Conservation (phyloP, 2,888 invertebrate genomes). For the Galeruca laticollis region DNA sequence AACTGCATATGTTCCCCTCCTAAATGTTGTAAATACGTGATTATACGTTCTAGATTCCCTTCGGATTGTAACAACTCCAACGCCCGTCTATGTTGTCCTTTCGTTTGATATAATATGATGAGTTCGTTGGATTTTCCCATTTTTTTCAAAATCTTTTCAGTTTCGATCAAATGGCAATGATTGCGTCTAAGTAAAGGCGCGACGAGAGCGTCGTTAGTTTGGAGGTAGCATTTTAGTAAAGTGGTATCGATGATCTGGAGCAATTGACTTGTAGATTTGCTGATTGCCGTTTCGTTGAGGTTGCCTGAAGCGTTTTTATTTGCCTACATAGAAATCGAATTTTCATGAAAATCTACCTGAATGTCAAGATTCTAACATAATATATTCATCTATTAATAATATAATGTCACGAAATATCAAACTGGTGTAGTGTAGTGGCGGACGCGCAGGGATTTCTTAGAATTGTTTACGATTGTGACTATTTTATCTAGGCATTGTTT, state of each 20-base stretch:
- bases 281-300: constrained; percentile 65
- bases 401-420: too few relatives aligned
- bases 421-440: too few relatives aligned
- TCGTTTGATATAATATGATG: constrained; percentile 95
- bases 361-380: too few relatives aligned
- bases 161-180: constrained; percentile 93
- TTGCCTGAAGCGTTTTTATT: constrained; percentile 60
- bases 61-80: constrained; percentile 85
- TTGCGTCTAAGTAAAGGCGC: constrained; percentile 91
- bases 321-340: constrained; percentile 51
- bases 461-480: too few relatives aligned
- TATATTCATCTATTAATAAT: too few relatives aligned
- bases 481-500: too few relatives aligned
- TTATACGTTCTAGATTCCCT: constrained; percentile 87
- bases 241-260: constrained; percentile 97
- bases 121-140: constrained; percentile 92
- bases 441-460: too few relatives aligned
- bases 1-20: constrained; percentile 78
- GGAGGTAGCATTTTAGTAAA: constrained; percentile 94
- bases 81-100: constrained; percentile 92
- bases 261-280: constrained; percentile 73
- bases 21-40: constrained; percentile 91
- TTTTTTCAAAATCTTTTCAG: constrained; percentile 88
- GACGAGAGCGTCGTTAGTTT: constrained; percentile 96
- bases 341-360: not conserved